These are phyloP conservation scores for Elachura formosa DNA, from an alignment of 2,113 vertebrate genomes.

Conservation along the genomic window DNA sequence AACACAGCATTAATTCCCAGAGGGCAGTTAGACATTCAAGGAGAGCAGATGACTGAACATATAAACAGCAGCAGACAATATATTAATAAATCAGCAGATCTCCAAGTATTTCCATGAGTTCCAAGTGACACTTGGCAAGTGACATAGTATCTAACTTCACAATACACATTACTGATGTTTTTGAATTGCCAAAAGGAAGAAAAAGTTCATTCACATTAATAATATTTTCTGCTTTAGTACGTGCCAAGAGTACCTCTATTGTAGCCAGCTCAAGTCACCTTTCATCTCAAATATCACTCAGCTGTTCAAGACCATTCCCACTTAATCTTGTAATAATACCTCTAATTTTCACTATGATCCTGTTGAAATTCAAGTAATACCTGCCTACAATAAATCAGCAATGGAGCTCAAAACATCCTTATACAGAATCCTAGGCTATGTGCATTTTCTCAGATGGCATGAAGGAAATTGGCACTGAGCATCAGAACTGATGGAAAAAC, in stretches of 20 bases:
- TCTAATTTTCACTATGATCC: not conserved
- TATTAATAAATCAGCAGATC: conserved; percentile 31
- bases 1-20: not conserved
- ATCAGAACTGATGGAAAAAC: not conserved
- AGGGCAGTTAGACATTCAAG: not conserved
- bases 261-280: not conserved
- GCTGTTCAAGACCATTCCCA: not conserved
- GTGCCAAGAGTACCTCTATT: not conserved
- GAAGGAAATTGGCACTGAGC: not conserved
- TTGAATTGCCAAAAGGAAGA: not conserved
- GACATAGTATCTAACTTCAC: not conserved
- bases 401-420: not conserved
- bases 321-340: not conserved
- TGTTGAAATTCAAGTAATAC: not conserved
- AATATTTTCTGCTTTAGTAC: not conserved
- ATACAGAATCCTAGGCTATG: not conserved
- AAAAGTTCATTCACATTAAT: not conserved
- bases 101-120: conserved; percentile 7
- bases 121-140: not conserved
- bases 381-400: not conserved
- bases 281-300: not conserved
- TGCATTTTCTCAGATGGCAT: not conserved
- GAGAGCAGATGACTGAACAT: not conserved
- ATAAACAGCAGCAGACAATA: not conserved
- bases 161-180: not conserved